Base-by-base conservation (phyloP, 2,113 vertebrate species). In the Ranitomeya imitator region DNA sequence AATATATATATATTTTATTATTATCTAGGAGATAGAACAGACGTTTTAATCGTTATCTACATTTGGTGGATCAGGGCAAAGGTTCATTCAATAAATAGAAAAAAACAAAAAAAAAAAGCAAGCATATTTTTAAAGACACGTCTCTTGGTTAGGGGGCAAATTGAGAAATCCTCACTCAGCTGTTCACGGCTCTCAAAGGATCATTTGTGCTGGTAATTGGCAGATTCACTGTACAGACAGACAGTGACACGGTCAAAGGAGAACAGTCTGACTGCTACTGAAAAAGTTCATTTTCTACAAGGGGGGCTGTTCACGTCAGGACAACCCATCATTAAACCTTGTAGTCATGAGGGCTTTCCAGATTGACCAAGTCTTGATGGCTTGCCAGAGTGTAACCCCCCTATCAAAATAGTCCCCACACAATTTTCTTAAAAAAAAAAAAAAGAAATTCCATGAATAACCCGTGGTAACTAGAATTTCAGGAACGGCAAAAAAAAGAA, bases 21-120 rank as follows among this genome's bases (percentile, higher is more conserved):
- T 4, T 18, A 63, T 65, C 85, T 69, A 63, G 37, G 60, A 65
- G 60, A 21, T 31, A n/a, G 21, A n/a, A 3, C 78, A 55, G 10
- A 26, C 10, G 52, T 31, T 65, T 84, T 0, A 5, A 4, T 0
- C 5, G 0, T 21, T 16, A 0, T 54, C 7, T 16, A 16, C 0
- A 0, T 77, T 45, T 0, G 0, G 45, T 0, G 45, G 13, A 76
- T 18, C n/a, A n/a, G 67, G 85, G 87, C 87, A 88, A 85, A 85
- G 87, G 87, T 88, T 85, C 82, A 79, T 71, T 67, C 23, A 85
- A 88, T 67, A 85, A 74, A 80, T 31, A 31, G 26, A 31, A 31
- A 31, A 31, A 31, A 31, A n/a, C n/a, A 31, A 31, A 31, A 31
- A 76, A 67, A 84, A 60, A 85, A 73, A 79, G 87, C 73, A 78